These are phyloP conservation scores for Maniola hyperantus DNA, from an alignment of 2,888 invertebrate species.

Conservation along the genomic window DNA sequence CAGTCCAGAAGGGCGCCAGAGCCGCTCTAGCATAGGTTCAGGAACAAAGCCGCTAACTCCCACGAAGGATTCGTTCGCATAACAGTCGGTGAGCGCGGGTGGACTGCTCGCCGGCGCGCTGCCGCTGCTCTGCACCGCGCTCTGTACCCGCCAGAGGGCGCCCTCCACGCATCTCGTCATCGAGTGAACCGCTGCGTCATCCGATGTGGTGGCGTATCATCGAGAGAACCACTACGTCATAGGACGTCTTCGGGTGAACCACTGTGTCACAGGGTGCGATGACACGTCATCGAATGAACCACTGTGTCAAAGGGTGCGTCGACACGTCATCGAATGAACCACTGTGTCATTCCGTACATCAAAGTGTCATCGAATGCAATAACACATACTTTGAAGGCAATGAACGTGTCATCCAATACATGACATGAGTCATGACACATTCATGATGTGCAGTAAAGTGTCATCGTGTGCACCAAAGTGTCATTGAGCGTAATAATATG, in stretches of 20 bases:
- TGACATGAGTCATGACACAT: no score
- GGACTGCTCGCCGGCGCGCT: slow-evolving; percentile 65
- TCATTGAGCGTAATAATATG: neutral
- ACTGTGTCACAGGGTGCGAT: slow-evolving; percentile 38
- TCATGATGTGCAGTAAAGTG: neutral
- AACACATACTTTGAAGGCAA: no score
- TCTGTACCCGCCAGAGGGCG: slow-evolving; percentile 66
- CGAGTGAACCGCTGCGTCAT: slow-evolving; percentile 47
- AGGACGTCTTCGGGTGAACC: slow-evolving; percentile 56
- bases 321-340: neutral
- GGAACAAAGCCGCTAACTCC: slow-evolving; percentile 66
- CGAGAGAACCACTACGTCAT: slow-evolving; percentile 50
- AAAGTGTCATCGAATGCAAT: neutral
- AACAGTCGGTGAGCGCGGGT: slow-evolving; percentile 65
- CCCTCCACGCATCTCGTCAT: slow-evolving; percentile 56
- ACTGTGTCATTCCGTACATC: neutral
- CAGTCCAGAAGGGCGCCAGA: slow-evolving; percentile 69
- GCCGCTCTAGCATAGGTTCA: slow-evolving; percentile 66
- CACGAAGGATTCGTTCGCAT: slow-evolving; percentile 73
- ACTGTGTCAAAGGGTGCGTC: neutral
- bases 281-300: neutral
- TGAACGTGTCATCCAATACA: no score
- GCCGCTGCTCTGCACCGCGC: slow-evolving; percentile 69
- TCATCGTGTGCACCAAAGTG: neutral
- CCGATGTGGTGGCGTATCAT: no score